Evolutionary conservation across 2,888 invertebrate genomes (phyloP), one percentile per base, ranked within the genome.

Genomic region (Calameuta idolon): DNA sequence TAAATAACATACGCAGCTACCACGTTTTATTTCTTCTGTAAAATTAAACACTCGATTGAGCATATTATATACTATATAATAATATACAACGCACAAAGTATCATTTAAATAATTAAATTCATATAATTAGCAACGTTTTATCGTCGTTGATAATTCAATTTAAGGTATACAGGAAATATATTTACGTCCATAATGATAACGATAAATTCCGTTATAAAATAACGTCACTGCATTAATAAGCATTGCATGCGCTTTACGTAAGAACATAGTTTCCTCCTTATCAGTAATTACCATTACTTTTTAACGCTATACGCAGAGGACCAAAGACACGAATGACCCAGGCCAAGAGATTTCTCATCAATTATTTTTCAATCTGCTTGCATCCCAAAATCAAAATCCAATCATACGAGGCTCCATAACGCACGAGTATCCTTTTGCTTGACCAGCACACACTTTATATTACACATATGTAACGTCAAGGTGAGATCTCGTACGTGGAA

Each of bases 321-420:
- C 40, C 79, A 37, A 75, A 74, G 77, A 30, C 79, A 76, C 73
- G 80, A 80, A 81, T 77, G 79, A 79, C 79, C 73, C 76, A 71
- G 34, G 68, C 77, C 75, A 76, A 78, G 78, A 76, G 37, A 75
- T 76, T 69, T 55, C 5, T 55, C 23, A 1, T 55, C 23, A 1
- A 55, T 55, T 55, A 9, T 55, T 9, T 40, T 23, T 23, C 4
- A 34, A 76, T 68, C 31, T 69, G 37, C 68, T 15, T 35, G 33
- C 76, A 78, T 73, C 74, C 74, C 55, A 34, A 55, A 23, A 2
- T 5, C 2, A 15, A 55, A 55, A 55, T 33, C 9, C 55, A 55
- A 55, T 23, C 55, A 1, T 9, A 23, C 23, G 40, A 23, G 40
- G 15, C 40, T 55, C 40, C 23, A 23, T 55, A 2, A 55, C 9